Conservation (phyloP, 2,797 vertebrate genomes). For the Falco novaeseelandiae region DNA sequence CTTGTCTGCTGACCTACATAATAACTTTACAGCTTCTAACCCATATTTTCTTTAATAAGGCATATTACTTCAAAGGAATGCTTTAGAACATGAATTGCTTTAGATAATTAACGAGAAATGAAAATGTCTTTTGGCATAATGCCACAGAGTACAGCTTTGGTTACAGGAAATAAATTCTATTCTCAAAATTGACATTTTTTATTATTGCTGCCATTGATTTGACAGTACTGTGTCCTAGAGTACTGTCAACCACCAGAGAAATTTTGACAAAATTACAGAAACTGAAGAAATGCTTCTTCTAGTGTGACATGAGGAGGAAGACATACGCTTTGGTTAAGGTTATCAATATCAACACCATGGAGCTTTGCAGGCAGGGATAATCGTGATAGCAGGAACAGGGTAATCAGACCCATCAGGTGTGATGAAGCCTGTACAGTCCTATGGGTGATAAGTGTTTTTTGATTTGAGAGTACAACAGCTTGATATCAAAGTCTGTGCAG, state of each 20-base stretch:
- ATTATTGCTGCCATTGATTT: background rate
- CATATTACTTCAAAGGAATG: background rate
- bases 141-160: background rate
- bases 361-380: background rate
- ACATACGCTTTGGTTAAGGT: background rate
- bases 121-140: background rate
- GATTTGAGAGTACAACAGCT: background rate
- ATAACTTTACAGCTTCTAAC: background rate
- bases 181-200: background rate
- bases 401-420: background rate
- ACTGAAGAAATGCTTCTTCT: background rate
- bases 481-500: background rate
- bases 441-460: background rate
- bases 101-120: background rate
- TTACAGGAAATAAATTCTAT: background rate
- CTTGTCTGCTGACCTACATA: background rate
- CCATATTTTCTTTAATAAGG: background rate
- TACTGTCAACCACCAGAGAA: background rate
- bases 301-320: background rate
- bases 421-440: background rate
- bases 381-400: background rate
- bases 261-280: background rate
- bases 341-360: accelerated
- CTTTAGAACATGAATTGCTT: background rate
- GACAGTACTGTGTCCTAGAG: background rate